Conservation (phyloP, 30 jellyfish, hydroid and myxozoan species). For the Aurelia aurita complex sp. Pacific region DNA sequence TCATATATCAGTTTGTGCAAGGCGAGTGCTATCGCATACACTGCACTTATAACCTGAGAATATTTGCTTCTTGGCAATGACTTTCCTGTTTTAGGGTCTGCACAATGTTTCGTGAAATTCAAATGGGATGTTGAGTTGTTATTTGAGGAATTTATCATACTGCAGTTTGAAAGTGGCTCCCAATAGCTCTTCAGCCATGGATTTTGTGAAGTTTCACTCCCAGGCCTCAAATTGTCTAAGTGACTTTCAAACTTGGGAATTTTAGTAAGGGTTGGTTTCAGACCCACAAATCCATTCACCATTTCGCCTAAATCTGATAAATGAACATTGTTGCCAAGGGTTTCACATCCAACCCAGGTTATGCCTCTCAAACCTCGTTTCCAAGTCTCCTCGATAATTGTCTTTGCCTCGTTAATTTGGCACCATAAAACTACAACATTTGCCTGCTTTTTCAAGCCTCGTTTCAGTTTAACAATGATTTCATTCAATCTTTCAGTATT, state of each 20-base stretch:
- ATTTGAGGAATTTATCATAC: neutral
- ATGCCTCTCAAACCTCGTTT: conserved; percentile 44
- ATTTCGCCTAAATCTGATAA: conserved; percentile 38
- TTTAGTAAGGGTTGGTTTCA: conserved; percentile 51
- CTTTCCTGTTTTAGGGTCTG: conserved; percentile 27
- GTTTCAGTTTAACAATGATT: conserved; percentile 18
- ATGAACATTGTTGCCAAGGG: conserved; percentile 61
- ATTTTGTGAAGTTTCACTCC: conserved; percentile 2
- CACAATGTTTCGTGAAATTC: neutral
- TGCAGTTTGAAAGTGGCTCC: conserved; percentile 27
- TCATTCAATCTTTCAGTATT: conserved; percentile 31
- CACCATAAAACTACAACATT: conserved; percentile 83
- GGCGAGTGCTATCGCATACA: conserved; percentile 77
- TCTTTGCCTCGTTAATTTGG: conserved; percentile 67
- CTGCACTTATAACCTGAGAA: conserved; percentile 79
- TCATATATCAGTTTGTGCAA: conserved; percentile 36
- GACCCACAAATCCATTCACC: conserved; percentile 45
- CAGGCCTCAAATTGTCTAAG: conserved; percentile 14
- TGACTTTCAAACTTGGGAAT: conserved; percentile 58
- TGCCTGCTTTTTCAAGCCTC: conserved; percentile 33
- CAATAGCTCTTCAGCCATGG: conserved; percentile 80
- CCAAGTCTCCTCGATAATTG: conserved; percentile 68
- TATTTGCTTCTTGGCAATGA: conserved; percentile 53
- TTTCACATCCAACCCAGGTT: conserved; percentile 91
- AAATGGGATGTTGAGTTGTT: neutral